phyloP scores from a whole-genome alignment of 2,888 invertebrate genomes.

The Acrocera orbiculus region DNA sequence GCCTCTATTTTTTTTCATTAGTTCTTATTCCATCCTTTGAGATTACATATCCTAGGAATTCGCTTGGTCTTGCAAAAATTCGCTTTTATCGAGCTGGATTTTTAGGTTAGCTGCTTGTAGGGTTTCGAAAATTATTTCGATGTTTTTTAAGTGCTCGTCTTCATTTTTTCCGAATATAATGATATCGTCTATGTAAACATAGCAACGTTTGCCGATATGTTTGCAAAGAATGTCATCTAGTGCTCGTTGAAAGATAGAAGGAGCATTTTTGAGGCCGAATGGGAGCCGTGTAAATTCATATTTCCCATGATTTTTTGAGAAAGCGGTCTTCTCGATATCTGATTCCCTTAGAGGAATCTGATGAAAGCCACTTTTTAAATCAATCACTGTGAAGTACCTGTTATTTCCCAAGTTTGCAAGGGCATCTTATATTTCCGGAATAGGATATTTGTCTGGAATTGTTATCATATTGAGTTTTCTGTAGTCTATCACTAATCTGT shows the following conservation, averaged over 20 bases:
- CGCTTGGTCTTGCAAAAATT: too few relatives aligned
- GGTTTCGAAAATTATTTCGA: too few relatives aligned
- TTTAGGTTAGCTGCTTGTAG: too few relatives aligned
- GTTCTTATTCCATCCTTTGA: too few relatives aligned
- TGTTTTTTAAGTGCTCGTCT: too few relatives aligned
- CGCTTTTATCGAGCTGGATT: too few relatives aligned
- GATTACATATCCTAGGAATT: too few relatives aligned
- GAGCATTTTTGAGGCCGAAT: conserved; percentile 3
- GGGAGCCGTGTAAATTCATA: conserved; percentile 1
- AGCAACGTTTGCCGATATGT: too few relatives aligned
- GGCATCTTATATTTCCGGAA: conserved; percentile 5
- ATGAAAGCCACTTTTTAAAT: conserved; percentile 3
- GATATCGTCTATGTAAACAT: too few relatives aligned
- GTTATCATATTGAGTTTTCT: conserved; percentile 8
- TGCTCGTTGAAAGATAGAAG: conserved; percentile 3
- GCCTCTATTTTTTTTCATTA: too few relatives aligned
- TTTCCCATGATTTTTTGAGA: conserved; percentile 2
- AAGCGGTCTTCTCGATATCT: conserved; percentile 1
- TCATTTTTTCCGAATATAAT: too few relatives aligned
- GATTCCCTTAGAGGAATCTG: conserved; percentile 2
- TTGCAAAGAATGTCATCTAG: neutral
- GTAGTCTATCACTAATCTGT: conserved; percentile 8
- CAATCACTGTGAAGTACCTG: neutral
- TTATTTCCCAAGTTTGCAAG: neutral
- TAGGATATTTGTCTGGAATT: conserved; percentile 8